Conservation (phyloP, 2,797 vertebrate genomes). For the Esox masquinongy region DNA sequence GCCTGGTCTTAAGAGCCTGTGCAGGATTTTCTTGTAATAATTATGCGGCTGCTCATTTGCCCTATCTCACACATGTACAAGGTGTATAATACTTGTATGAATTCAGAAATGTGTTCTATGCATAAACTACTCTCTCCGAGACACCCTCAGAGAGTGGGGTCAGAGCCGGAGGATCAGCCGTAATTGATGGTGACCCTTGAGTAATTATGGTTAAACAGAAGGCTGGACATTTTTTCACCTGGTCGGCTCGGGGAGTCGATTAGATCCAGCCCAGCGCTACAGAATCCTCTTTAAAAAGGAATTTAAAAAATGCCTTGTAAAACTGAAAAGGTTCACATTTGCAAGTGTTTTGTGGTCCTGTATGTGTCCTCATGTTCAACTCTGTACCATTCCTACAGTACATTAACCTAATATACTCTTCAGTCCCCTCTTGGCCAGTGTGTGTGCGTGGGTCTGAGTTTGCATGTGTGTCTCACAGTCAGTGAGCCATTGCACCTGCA, state of each 20-base stretch:
- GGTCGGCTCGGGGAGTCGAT: too few species aligned
- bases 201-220: too few species aligned
- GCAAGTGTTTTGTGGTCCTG: neutral
- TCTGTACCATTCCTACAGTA: neutral
- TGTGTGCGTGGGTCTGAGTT: neutral
- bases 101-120: too few species aligned
- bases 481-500: conserved; percentile 16
- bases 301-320: neutral
- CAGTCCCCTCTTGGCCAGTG: conserved; percentile 3
- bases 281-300: neutral
- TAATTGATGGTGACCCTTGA: too few species aligned
- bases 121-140: too few species aligned
- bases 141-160: too few species aligned
- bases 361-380: conserved; percentile 7
- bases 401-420: neutral
- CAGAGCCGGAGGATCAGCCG: too few species aligned
- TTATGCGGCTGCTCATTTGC: too few species aligned
- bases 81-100: too few species aligned
- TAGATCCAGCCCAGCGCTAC: neutral
- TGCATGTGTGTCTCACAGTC: conserved; percentile 6
- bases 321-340: neutral
- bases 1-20: too few species aligned
- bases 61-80: too few species aligned
- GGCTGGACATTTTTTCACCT: neutral
- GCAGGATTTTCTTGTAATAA: too few species aligned